A percentile compares a stretch with the other conserved stretches of the same genome.
phyloP scores from a whole-genome alignment of 2,797 vertebrate genomes.

The Sternarchorhynchus goeldii region DNA sequence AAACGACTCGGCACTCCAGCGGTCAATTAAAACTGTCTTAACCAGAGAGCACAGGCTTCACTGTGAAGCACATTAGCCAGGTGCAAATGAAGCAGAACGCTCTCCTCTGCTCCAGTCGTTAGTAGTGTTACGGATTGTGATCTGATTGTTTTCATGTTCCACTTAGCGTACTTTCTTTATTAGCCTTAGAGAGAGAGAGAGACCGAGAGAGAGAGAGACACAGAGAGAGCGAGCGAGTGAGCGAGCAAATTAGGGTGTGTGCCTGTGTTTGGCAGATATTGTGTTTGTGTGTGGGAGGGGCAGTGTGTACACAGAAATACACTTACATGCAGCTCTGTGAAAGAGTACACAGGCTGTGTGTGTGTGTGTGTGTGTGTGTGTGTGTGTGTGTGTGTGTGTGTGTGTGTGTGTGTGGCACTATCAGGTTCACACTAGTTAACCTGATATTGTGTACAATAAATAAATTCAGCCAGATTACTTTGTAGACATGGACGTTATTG shows the following conservation, averaged over 20 bases:
- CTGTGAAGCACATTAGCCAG: conserved; percentile 24
- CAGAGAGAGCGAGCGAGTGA: too few species aligned
- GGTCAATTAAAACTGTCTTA: conserved; percentile 49
- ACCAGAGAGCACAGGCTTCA: conserved; percentile 22
- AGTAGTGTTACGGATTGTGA: conserved; percentile 17
- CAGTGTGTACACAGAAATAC: background rate
- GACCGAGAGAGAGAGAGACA: background rate
- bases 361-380: background rate
- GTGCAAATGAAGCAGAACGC: conserved; percentile 33
- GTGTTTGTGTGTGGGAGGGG: background rate
- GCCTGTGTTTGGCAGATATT: too few species aligned
- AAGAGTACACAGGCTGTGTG: too few species aligned
- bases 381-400: background rate
- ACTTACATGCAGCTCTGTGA: too few species aligned
- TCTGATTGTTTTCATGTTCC: conserved; percentile 34
- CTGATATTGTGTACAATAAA: too few species aligned
- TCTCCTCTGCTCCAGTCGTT: background rate
- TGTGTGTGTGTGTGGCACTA: background rate
- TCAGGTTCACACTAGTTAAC: too few species aligned
- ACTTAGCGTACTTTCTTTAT: conserved; percentile 16
- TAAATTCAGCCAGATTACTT: too few species aligned
- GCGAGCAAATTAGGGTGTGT: too few species aligned
- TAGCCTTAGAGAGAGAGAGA: background rate
- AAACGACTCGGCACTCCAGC: conserved; percentile 27
- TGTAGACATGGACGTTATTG: too few species aligned